These are phyloP conservation scores for Carlito syrichta DNA, from an alignment of 2,113 vertebrate species.

Conservation along the genomic window DNA sequence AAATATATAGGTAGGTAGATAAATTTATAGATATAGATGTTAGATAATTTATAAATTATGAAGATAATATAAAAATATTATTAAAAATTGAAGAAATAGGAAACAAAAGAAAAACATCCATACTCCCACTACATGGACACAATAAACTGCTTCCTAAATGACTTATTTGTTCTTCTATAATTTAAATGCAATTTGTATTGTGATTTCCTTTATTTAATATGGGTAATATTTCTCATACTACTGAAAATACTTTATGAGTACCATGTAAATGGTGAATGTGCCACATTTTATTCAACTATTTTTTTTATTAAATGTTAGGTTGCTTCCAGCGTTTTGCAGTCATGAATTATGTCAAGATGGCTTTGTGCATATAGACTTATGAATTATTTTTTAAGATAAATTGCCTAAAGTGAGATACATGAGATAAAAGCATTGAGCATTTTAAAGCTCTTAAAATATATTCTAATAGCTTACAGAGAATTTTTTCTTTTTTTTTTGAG, in stretches of 20 bases:
- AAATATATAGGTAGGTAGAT: neutral
- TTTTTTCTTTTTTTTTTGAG: too few species aligned
- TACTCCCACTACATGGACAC: neutral
- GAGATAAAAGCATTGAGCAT: neutral
- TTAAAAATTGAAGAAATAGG: neutral
- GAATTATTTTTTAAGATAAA: slow-evolving; percentile 19
- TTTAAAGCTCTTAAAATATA: neutral
- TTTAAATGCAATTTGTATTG: too few species aligned
- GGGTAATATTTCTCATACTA: neutral
- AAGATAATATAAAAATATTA: neutral
- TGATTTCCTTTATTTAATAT: neutral
- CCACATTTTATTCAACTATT: neutral
- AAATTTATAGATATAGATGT: neutral
- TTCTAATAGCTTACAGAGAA: neutral
- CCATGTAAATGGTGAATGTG: neutral
- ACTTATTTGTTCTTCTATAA: neutral
- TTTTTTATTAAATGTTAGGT: neutral
- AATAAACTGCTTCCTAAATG: neutral
- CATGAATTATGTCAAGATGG: neutral
- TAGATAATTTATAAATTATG: slow-evolving; percentile 4
- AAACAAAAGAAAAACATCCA: neutral
- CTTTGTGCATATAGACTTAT: slow-evolving; percentile 18
- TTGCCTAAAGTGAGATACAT: slow-evolving; percentile 12
- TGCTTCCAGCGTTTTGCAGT: neutral
- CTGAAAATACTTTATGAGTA: neutral